Evolutionary conservation across 2,888 invertebrate species (phyloP).

Genomic region (Hybos culiciformis): DNA sequence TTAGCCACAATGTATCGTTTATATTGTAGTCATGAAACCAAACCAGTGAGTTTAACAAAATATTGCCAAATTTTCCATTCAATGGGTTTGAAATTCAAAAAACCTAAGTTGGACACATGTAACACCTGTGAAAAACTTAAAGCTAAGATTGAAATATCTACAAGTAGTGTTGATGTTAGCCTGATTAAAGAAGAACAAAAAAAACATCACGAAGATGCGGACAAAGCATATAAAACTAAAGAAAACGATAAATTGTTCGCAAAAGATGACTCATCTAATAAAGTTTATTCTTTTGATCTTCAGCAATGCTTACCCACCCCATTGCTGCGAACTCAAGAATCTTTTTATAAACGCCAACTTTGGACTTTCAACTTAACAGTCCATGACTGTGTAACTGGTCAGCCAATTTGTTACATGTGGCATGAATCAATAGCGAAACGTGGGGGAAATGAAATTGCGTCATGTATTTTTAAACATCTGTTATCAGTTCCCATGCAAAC

Average conservation of each 20-base stretch:
- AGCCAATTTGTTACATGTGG: constrained; percentile 14
- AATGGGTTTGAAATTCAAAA: constrained; percentile 14
- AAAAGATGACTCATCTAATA: background rate
- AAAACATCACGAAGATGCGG: constrained; percentile 1
- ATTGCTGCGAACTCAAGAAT: constrained; percentile 10
- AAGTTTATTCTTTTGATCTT: constrained; percentile 11
- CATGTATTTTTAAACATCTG: constrained; percentile 11
- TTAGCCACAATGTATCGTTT: constrained; percentile 10
- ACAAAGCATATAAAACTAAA: background rate
- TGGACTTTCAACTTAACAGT: constrained; percentile 13
- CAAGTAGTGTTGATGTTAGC: constrained; percentile 2
- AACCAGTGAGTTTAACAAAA: constrained; percentile 11
- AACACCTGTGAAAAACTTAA: constrained; percentile 14
- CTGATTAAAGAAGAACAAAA: constrained; percentile 1
- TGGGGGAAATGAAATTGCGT: constrained; percentile 14
- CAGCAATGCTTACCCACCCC: constrained; percentile 14
- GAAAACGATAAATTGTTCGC: constrained; percentile 9
- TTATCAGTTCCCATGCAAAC: constrained; percentile 4
- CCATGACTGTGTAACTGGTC: constrained; percentile 11
- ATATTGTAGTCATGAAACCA: constrained; percentile 7
- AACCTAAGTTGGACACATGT: constrained; percentile 12
- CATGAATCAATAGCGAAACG: constrained; percentile 13
- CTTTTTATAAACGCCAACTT: constrained; percentile 13
- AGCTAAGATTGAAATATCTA: constrained; percentile 9
- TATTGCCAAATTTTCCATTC: constrained; percentile 12